Percentiles rank a stretch among this genome's conserved stretches.
Evolutionary conservation across 2,888 invertebrate genomes (phyloP).

Genomic region (Cosmia pyralina): DNA sequence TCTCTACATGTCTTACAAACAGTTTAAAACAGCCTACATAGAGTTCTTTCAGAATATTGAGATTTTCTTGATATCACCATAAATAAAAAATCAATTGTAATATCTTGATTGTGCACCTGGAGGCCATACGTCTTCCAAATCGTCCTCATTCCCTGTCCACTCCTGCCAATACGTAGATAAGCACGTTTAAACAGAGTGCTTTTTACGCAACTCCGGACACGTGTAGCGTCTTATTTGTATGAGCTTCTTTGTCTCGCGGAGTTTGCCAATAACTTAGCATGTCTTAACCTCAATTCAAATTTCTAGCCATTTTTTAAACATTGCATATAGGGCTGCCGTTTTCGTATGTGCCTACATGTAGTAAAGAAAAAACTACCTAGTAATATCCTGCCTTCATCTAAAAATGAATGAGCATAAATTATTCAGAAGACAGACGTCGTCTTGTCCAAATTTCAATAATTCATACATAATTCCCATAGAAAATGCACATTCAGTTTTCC

Average conservation of each 20-base stretch:
- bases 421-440: neutral
- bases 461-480: neutral
- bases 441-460: neutral
- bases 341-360: neutral
- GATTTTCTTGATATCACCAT: neutral
- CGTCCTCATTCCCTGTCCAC: constrained; percentile 38
- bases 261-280: constrained; percentile 63
- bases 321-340: constrained; percentile 29
- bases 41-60: constrained; percentile 4
- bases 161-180: constrained; percentile 50
- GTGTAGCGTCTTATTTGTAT: constrained; percentile 60
- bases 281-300: constrained; percentile 60
- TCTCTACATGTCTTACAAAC: neutral
- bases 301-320: constrained; percentile 41
- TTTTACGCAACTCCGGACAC: constrained; percentile 62
- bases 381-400: neutral
- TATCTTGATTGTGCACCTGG: constrained; percentile 36
- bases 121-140: constrained; percentile 12
- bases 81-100: neutral
- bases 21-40: neutral
- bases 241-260: constrained; percentile 61
- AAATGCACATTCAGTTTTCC: neutral
- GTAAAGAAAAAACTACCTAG: neutral
- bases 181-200: constrained; percentile 52
- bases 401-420: constrained; percentile 1